A percentile compares a stretch with the other conserved stretches of the same genome.
These are phyloP conservation scores for Conops quadrifasciatus DNA, from an alignment of 2,888 invertebrate genomes.

Conservation along the genomic window DNA sequence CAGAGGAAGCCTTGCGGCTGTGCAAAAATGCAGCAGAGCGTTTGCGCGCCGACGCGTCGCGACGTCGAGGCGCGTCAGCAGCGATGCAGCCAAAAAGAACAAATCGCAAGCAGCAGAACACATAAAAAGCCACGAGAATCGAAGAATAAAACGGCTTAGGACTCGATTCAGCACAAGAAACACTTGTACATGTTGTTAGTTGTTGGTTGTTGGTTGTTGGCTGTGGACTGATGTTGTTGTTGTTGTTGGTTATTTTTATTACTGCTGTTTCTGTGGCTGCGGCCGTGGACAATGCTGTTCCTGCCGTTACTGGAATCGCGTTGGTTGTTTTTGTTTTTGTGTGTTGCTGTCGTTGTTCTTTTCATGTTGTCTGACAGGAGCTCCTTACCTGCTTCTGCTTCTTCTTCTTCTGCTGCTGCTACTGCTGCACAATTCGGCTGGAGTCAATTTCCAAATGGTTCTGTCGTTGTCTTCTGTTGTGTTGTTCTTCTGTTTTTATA, in stretches of 20 bases:
- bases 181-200: constrained; percentile 26
- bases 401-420: constrained; percentile 17
- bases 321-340: background rate
- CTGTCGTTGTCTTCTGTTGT: constrained; percentile 17
- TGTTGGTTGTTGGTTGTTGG: background rate
- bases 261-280: constrained; percentile 10
- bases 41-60: background rate
- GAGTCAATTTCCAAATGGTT: constrained; percentile 6
- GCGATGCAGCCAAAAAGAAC: background rate
- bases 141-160: background rate
- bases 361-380: constrained; percentile 43
- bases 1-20: too few species aligned
- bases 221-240: background rate
- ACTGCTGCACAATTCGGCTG: background rate
- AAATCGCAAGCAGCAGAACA: background rate
- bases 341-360: constrained; percentile 16
- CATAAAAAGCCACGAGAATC: background rate
- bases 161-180: constrained; percentile 28
- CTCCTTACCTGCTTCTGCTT: constrained; percentile 23
- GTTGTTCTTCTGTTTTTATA: constrained; percentile 15
- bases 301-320: constrained; percentile 9
- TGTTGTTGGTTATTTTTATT: constrained; percentile 2
- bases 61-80: background rate
- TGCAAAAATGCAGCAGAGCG: too few species aligned
- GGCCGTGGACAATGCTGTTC: background rate